Conservation (phyloP, 2,113 vertebrate genomes). For the Oryzias celebensis region DNA sequence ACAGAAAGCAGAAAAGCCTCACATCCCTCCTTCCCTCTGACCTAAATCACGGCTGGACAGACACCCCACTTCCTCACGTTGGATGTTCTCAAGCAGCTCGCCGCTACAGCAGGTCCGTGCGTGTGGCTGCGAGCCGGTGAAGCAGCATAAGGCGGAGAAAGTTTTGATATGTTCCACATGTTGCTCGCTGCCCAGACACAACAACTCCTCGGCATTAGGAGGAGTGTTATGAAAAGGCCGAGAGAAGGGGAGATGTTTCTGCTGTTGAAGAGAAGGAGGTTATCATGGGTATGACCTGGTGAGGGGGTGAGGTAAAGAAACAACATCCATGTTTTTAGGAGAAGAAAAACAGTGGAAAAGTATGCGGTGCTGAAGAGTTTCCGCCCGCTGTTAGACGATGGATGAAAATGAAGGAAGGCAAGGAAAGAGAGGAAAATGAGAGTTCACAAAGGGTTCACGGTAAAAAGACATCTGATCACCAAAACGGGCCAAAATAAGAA, state of each 20-base stretch:
- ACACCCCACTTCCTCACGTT: constrained; percentile 71
- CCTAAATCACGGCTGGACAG: constrained; percentile 76
- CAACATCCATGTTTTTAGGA: constrained; percentile 41
- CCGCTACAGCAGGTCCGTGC: constrained; percentile 39
- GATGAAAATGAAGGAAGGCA: constrained; percentile 13
- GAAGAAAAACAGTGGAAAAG: constrained; percentile 22
- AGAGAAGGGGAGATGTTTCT: constrained; percentile 45
- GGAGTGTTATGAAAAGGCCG: constrained; percentile 44
- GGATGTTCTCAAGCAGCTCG: constrained; percentile 56
- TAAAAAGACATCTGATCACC: constrained; percentile 44
- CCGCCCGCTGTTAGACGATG: constrained; percentile 10
- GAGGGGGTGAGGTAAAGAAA: constrained; percentile 26
- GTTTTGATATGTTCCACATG: constrained; percentile 68
- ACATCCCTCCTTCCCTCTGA: constrained; percentile 66
- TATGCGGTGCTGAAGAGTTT: constrained; percentile 27
- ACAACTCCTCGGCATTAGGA: constrained; percentile 57
- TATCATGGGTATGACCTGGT: constrained; percentile 32
- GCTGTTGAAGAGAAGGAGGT: constrained; percentile 45
- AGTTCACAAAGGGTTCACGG: constrained; percentile 46
- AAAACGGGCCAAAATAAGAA: constrained; percentile 59
- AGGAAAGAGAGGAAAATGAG: constrained; percentile 7
- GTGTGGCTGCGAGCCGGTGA: constrained; percentile 18
- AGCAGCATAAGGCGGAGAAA: constrained; percentile 30
- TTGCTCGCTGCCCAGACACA: constrained; percentile 68
- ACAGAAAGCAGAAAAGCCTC: constrained; percentile 73